Percentiles rank a stretch among this genome's conserved stretches.
Conservation (phyloP, 2,888 invertebrate species). For the Caenorhabditis becei region DNA sequence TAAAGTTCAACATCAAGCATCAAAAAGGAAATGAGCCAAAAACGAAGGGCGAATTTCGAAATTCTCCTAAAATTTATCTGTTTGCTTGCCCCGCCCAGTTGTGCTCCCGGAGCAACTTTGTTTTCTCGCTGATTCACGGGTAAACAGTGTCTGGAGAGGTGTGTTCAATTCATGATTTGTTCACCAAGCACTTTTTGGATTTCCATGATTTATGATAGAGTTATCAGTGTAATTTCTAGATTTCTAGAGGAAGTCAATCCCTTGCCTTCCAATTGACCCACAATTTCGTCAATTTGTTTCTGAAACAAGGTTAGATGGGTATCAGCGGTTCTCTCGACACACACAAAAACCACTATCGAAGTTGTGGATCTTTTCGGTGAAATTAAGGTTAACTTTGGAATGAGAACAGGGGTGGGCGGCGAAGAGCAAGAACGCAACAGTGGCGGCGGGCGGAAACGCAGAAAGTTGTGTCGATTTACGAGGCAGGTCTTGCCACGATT, state of each 20-base stretch:
- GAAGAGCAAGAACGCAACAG: too few species aligned
- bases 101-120: not conserved
- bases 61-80: not conserved
- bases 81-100: not conserved
- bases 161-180: not conserved
- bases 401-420: too few species aligned
- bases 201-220: too few species aligned
- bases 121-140: not conserved
- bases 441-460: too few species aligned
- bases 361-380: slow-evolving; percentile 3
- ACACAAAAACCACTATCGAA: slow-evolving; percentile 3
- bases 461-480: too few species aligned
- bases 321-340: slow-evolving; percentile 7
- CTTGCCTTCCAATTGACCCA: too few species aligned
- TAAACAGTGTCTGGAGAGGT: slow-evolving; percentile 1
- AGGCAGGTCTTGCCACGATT: too few species aligned
- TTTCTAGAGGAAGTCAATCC: too few species aligned
- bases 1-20: not conserved
- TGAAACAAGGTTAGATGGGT: slow-evolving; percentile 52
- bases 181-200: too few species aligned
- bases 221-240: too few species aligned
- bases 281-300: not conserved
- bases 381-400: slow-evolving; percentile 38
- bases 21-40: too few species aligned
- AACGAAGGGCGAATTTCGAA: not conserved